Evolutionary conservation across 2,888 invertebrate species (phyloP).

Genomic region (Acholoe squamosa): DNA sequence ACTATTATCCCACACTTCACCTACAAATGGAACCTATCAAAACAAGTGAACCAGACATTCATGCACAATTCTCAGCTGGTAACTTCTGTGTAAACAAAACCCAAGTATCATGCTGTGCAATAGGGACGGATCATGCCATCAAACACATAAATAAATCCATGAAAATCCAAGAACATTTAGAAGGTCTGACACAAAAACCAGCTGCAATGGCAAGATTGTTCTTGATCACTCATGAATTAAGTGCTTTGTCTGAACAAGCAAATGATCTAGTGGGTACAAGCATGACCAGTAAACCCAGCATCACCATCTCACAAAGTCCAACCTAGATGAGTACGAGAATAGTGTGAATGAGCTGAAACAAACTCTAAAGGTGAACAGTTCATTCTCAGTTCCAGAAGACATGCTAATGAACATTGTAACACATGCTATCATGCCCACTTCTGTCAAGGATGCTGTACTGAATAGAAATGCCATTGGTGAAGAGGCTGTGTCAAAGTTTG

Average conservation of each 20-base stretch:
- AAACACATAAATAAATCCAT: no score
- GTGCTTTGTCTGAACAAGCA: neutral
- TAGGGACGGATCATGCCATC: neutral
- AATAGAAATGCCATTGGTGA: neutral
- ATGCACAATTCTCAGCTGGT: constrained; percentile 4
- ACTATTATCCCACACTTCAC: no score
- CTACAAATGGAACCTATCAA: neutral
- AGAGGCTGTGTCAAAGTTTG: no score
- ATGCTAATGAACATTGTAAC: neutral
- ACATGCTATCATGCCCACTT: neutral
- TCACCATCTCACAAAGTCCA: no score
- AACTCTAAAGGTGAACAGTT: no score
- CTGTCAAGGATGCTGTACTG: constrained; percentile 8
- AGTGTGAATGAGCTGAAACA: no score
- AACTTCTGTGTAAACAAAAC: constrained; percentile 24
- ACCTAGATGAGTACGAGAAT: no score
- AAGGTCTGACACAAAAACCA: constrained; percentile 4
- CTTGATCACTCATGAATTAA: neutral
- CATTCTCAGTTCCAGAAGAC: no score
- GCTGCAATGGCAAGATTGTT: constrained; percentile 17
- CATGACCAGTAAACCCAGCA: no score
- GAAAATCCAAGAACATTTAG: no score
- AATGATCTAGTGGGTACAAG: no score
- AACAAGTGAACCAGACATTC: neutral
- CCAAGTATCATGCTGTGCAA: neutral